Evolutionary conservation across 2,113 vertebrate species (phyloP).

Genomic region (Microtus richardsoni): DNA sequence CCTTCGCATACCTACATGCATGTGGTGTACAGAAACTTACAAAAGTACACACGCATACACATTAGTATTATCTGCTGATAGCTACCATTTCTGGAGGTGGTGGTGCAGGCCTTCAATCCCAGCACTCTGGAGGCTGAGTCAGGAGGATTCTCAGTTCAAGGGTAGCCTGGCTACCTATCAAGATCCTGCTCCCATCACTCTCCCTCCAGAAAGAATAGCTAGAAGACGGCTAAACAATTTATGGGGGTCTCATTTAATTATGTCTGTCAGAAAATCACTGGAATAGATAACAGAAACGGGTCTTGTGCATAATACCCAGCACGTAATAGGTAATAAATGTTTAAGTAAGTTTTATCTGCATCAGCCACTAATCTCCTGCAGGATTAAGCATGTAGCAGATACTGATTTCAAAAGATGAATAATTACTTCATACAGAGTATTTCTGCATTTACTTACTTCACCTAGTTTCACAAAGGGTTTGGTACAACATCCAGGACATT

Average conservation of each 20-base stretch:
- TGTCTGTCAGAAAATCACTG: conserved; percentile 7
- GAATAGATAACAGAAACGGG: not conserved
- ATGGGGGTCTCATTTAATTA: not conserved
- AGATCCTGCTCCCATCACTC: not conserved
- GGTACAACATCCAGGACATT: not conserved
- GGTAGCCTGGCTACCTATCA: not conserved
- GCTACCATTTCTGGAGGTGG: not conserved
- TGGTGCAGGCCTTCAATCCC: not conserved
- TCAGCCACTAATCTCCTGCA: not conserved
- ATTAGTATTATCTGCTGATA: not conserved
- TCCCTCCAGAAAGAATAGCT: not conserved
- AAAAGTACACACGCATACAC: not conserved
- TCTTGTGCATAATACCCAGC: not conserved
- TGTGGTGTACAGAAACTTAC: not conserved
- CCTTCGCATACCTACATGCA: too few species aligned
- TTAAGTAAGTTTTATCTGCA: conserved; percentile 52
- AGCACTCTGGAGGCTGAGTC: not conserved
- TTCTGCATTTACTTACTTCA: conserved; percentile 46
- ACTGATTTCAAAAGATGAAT: conserved; percentile 19
- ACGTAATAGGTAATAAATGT: conserved; percentile 13
- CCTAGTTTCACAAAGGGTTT: conserved; percentile 13
- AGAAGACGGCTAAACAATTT: not conserved
- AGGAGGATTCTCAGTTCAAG: not conserved
- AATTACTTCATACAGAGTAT: not conserved
- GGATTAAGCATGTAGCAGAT: conserved; percentile 16